Evolutionary conservation across 2,113 vertebrate genomes (phyloP).

Genomic region (Panthera tigris): DNA sequence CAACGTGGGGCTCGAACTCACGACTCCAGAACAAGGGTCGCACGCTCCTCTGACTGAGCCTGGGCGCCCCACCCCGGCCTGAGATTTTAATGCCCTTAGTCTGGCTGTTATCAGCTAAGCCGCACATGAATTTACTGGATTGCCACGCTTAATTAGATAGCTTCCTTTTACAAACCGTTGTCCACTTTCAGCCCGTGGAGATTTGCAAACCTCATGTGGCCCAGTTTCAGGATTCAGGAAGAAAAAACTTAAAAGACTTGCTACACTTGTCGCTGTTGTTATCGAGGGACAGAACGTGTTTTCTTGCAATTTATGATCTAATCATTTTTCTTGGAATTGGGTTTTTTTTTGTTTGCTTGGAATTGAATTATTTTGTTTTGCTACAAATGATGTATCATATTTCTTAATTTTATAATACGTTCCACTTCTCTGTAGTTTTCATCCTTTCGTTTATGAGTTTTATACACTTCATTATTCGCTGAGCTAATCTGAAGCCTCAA

Average conservation of each 20-base stretch:
- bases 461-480: too few relatives aligned
- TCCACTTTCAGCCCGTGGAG: neutral
- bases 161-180: neutral
- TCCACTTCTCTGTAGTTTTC: neutral
- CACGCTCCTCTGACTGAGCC: neutral
- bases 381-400: neutral
- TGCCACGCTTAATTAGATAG: neutral
- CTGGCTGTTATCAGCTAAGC: neutral
- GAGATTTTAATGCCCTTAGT: neutral
- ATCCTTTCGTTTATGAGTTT: neutral
- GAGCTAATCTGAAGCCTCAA: neutral
- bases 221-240: neutral
- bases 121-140: accelerated
- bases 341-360: neutral
- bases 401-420: neutral
- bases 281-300: neutral
- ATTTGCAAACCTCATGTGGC: neutral
- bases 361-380: neutral
- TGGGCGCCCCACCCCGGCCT: neutral
- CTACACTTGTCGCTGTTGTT: neutral
- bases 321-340: neutral
- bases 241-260: neutral
- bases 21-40: neutral
- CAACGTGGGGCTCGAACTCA: neutral
- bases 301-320: neutral